phyloP scores from a whole-genome alignment of 2,797 vertebrate species.

The Rhodeus uyekii region DNA sequence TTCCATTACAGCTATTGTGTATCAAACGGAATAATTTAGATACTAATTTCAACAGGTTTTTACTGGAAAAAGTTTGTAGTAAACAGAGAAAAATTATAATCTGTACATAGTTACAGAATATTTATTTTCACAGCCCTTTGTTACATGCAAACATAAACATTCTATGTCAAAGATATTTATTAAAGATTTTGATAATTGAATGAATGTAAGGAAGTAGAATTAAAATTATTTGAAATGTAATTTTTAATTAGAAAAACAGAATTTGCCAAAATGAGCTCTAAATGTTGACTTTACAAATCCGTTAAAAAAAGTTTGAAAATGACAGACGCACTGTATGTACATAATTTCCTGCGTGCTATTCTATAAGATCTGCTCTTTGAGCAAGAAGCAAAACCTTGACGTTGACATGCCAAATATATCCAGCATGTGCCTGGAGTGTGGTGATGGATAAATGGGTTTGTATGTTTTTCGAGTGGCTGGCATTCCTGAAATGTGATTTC shows the following conservation, averaged over 20 bases:
- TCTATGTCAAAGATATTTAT: neutral
- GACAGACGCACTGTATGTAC: neutral
- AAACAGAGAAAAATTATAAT: too few relatives aligned
- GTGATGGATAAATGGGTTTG: slow-evolving; percentile 6
- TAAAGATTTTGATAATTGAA: neutral
- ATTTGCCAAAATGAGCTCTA: neutral
- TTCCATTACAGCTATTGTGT: too few relatives aligned
- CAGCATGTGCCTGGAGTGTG: neutral
- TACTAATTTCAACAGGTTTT: too few relatives aligned
- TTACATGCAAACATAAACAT: neutral
- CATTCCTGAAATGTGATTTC: slow-evolving; percentile 13
- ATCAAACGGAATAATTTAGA: too few relatives aligned
- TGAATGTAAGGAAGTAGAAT: neutral
- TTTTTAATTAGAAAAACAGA: neutral
- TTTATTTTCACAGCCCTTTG: too few relatives aligned
- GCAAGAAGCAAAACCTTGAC: neutral
- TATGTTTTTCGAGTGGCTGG: neutral
- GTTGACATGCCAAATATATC: neutral
- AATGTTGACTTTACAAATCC: neutral
- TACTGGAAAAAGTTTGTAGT: too few relatives aligned
- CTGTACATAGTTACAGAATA: too few relatives aligned
- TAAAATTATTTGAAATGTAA: neutral
- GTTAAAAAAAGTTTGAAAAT: neutral
- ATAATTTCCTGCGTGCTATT: neutral
- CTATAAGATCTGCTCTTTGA: neutral